phyloP scores from a whole-genome alignment of 2,113 vertebrate genomes.

The Neopipo cinnamomea region DNA sequence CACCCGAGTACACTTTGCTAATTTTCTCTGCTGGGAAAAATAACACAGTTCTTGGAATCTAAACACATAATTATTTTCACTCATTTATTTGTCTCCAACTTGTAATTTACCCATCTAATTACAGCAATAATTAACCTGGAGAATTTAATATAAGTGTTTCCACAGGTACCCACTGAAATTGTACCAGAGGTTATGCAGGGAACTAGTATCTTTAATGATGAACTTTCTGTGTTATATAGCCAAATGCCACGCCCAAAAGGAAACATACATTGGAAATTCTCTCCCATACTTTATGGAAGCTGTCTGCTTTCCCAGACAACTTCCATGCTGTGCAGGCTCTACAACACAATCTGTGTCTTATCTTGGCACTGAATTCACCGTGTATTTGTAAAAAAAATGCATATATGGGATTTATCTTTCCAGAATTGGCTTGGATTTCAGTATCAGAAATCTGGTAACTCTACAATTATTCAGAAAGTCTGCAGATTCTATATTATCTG shows the following conservation, averaged over 20 bases:
- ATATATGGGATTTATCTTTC: background rate
- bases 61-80: background rate
- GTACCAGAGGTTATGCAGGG: background rate
- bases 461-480: background rate
- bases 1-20: background rate
- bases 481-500: background rate
- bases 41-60: background rate
- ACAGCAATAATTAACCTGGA: background rate
- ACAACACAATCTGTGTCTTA: background rate
- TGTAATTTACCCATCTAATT: background rate
- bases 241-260: background rate
- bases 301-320: background rate
- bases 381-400: background rate
- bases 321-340: background rate
- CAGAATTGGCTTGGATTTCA: background rate
- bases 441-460: background rate
- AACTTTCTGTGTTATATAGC: background rate
- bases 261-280: background rate
- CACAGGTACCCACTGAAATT: background rate
- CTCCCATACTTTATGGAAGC: background rate
- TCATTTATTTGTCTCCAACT: background rate
- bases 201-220: background rate
- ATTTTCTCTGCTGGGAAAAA: conserved; percentile 1
- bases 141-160: background rate
- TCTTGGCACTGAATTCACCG: background rate